A percentile compares a stretch with the other conserved stretches of the same genome.
Conservation (phyloP, 2,888 invertebrate genomes). For the Clitarchus hookeri region DNA sequence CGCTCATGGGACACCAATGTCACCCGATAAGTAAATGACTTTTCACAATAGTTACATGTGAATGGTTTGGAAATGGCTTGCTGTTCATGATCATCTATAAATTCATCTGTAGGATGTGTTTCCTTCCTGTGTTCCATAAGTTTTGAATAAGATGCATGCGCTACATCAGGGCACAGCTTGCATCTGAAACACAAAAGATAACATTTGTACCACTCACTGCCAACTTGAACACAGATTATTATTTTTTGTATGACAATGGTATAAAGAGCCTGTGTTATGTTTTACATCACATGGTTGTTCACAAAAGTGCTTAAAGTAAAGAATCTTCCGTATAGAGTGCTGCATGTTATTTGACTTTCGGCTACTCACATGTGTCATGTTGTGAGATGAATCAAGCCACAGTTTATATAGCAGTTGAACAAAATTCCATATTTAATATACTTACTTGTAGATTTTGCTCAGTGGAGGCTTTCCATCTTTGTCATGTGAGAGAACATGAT, state of each 20-base stretch:
- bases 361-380: no score
- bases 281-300: no score
- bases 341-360: no score
- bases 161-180: slow-evolving; percentile 33
- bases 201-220: background rate
- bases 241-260: background rate
- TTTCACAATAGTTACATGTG: slow-evolving; percentile 55
- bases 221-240: background rate
- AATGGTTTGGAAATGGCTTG: slow-evolving; percentile 33
- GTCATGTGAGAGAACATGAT: slow-evolving; percentile 37
- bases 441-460: background rate
- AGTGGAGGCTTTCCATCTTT: slow-evolving; percentile 30
- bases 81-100: slow-evolving; percentile 25
- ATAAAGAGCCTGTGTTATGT: no score
- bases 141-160: slow-evolving; percentile 32
- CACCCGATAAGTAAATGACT: slow-evolving; percentile 60
- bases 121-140: slow-evolving; percentile 38
- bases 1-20: slow-evolving; percentile 56
- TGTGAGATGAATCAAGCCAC: no score
- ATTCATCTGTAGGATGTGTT: slow-evolving; percentile 33
- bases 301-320: no score
- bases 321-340: no score
- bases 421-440: no score
- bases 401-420: no score
- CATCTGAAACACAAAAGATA: slow-evolving; percentile 28